Base-by-base conservation (phyloP, 2,888 invertebrate genomes). In the Plebejus melissa region DNA sequence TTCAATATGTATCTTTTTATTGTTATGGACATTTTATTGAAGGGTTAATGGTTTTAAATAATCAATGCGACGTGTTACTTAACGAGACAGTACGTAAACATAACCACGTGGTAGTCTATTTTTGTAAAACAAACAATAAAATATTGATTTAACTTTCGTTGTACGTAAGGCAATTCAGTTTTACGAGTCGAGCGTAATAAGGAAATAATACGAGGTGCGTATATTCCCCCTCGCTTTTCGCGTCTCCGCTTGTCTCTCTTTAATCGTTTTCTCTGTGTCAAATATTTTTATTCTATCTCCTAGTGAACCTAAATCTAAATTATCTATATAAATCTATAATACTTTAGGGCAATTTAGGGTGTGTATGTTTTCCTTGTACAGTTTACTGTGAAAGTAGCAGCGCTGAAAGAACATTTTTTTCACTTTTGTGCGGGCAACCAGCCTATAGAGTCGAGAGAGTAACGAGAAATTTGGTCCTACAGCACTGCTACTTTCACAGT, bases 141-240 rank as follows among this genome's bases (percentile, higher is more conserved):
- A 65, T 60, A 60, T 60, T 60, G 65, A 65, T 65, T 65, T 65
- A 32, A 65, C 65, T 65, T 65, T 65, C 65, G 65, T 32, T 36
- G 13, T 36, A 32, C 11, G 65, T 1, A 9, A 65, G 65, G 32
- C 65, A 65, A 54, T 36, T 65, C 65, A 65, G 32, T 65, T 65
- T 65, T 65, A 65, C 13, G 65, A 65, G 28, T 5, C 32, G 65
- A 65, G 28, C 13, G 32, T 13, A 32, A 65, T 65, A 65, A 65
- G 32, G 65, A 65, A 32, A 65, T 36, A 36, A 65, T 16, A 5
- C 32, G 16, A 13, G 65, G 65, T 16, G 4, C 32, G 32, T 32
- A 65, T 65, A 28, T 4, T 3, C 32, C 32, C 58, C 65, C 65
- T 32, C 65, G 65, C 2, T 65, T 65, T 65, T 65, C 32, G 46